Evolutionary conservation across 2,888 invertebrate species (phyloP).

Genomic region (Rugalucina vietnamica): DNA sequence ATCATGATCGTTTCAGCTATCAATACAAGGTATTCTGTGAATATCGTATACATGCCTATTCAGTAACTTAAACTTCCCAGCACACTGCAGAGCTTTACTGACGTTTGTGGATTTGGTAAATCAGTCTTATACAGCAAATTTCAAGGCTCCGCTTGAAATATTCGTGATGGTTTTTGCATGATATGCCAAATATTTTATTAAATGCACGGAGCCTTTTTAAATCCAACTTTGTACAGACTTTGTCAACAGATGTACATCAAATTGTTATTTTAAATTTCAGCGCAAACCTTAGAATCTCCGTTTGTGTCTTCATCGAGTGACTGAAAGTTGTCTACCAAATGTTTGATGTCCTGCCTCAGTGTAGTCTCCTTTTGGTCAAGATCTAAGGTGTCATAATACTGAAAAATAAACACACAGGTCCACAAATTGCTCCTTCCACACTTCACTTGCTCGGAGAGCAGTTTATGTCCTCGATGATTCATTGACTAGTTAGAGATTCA

Average conservation of each 20-base stretch:
- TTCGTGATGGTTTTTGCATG: too few relatives aligned
- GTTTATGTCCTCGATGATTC: too few relatives aligned
- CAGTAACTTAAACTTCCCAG: not conserved
- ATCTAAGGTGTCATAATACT: not conserved
- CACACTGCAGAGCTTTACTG: not conserved
- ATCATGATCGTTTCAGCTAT: not conserved
- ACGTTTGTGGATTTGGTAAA: not conserved
- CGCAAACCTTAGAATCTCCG: not conserved
- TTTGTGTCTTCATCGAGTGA: not conserved
- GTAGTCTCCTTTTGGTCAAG: not conserved
- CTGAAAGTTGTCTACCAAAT: not conserved
- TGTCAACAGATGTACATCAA: not conserved
- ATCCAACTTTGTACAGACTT: not conserved
- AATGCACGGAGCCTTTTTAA: not conserved
- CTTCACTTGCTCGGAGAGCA: too few relatives aligned
- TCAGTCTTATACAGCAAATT: too few relatives aligned
- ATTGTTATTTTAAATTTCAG: not conserved
- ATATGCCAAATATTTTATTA: too few relatives aligned
- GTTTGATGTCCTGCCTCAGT: not conserved
- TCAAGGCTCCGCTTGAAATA: too few relatives aligned
- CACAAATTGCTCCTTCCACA: too few relatives aligned
- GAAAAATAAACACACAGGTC: too few relatives aligned
- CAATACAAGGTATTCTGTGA: not conserved
- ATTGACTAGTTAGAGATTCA: too few relatives aligned
- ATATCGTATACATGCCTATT: not conserved